Evolutionary conservation across 2,888 invertebrate genomes (phyloP).

Genomic region (Plagiodera versicolora): DNA sequence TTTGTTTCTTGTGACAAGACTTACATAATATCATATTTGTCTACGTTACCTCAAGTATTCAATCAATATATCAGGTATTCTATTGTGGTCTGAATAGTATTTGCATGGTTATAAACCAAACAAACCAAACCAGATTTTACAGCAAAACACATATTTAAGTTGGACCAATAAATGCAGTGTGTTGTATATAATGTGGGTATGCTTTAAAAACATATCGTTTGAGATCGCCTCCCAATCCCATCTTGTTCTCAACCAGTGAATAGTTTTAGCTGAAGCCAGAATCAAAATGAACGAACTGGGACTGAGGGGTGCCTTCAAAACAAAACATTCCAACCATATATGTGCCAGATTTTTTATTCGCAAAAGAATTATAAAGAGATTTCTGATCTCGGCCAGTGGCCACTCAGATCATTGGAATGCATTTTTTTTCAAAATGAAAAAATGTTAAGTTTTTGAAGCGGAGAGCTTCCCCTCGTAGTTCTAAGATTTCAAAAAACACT

Average conservation of each 20-base stretch:
- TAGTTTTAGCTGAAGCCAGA: slow-evolving; percentile 33
- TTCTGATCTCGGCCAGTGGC: slow-evolving; percentile 39
- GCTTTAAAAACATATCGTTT: slow-evolving; percentile 52
- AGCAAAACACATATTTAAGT: slow-evolving; percentile 53
- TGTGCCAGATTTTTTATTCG: slow-evolving; percentile 66
- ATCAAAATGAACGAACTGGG: slow-evolving; percentile 36
- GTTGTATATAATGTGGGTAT: slow-evolving; percentile 50
- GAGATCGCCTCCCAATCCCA: slow-evolving; percentile 40
- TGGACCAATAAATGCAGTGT: slow-evolving; percentile 51
- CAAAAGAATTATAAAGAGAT: slow-evolving; percentile 44
- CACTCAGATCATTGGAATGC: slow-evolving; percentile 39
- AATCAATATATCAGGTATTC: not conserved
- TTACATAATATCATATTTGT: too few species aligned
- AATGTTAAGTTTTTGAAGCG: slow-evolving; percentile 38
- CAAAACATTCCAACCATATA: slow-evolving; percentile 66
- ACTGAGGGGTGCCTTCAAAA: slow-evolving; percentile 38
- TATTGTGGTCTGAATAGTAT: slow-evolving; percentile 4
- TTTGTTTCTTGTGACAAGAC: too few species aligned
- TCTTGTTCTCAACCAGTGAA: slow-evolving; percentile 26
- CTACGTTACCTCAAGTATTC: not conserved
- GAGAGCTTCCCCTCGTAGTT: slow-evolving; percentile 45
- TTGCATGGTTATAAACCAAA: slow-evolving; percentile 11
- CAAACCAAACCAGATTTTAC: slow-evolving; percentile 55
- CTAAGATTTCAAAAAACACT: slow-evolving; percentile 53
- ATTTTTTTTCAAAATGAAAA: slow-evolving; percentile 38